A percentile compares a stretch with the other conserved stretches of the same genome.
phyloP scores from a whole-genome alignment of 2,113 vertebrate genomes.

The Siniperca chuatsi region DNA sequence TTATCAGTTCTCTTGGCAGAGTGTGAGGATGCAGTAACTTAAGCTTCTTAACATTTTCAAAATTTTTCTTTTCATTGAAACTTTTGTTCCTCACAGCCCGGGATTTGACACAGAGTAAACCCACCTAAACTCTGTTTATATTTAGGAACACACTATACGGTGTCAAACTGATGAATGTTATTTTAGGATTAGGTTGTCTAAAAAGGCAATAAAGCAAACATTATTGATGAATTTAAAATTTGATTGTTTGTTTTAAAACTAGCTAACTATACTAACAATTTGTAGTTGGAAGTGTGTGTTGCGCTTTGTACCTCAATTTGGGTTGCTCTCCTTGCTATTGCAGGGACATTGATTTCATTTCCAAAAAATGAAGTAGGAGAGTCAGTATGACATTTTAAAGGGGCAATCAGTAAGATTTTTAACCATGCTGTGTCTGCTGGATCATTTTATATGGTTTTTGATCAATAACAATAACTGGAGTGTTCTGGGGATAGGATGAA shows the following conservation, averaged over 20 bases:
- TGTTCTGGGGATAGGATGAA: background rate
- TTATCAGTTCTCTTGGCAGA: background rate
- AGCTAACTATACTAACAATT: too few species aligned
- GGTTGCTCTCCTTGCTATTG: background rate
- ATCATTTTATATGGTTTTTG: background rate
- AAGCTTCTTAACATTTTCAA: conserved; percentile 31
- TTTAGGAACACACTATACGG: background rate
- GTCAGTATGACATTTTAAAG: background rate
- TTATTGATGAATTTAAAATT: background rate
- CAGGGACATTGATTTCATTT: conserved; percentile 5
- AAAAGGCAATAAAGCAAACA: background rate
- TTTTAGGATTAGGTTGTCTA: background rate
- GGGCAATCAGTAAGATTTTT: background rate
- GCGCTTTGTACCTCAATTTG: background rate
- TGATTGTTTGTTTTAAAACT: background rate
- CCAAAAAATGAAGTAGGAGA: background rate
- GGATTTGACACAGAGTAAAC: background rate
- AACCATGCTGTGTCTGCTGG: background rate
- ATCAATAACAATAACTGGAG: conserved; percentile 14
- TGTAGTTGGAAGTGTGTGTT: background rate
- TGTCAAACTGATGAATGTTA: background rate
- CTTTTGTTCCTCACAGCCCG: background rate
- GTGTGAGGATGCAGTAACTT: conserved; percentile 11
- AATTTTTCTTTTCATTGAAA: background rate
- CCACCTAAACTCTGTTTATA: background rate